Evolutionary conservation across 1,140 invertebrate species (phyloP).

Genomic region (Meloidogyne chitwoodi): DNA sequence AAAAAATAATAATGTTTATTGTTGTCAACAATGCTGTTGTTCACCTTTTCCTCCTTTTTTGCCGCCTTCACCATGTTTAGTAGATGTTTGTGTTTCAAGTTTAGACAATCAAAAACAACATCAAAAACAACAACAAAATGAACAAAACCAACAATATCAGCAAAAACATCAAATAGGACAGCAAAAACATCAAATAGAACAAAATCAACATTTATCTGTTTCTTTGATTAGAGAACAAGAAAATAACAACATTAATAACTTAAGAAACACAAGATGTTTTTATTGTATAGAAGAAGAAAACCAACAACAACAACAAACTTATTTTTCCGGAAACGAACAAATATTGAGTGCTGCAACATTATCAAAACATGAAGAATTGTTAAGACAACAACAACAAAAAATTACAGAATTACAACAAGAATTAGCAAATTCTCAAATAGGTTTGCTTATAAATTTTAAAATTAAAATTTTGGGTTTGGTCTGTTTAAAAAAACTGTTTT

Average conservation of each 20-base stretch:
- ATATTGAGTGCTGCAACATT: conserved; percentile 39
- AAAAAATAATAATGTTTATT: neutral
- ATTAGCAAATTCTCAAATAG: conserved; percentile 63
- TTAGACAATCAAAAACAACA: neutral
- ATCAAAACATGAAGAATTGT: conserved; percentile 49
- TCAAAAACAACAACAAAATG: neutral
- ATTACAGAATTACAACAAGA: conserved; percentile 82
- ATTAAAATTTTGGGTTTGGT: too few relatives aligned
- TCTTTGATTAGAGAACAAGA: neutral
- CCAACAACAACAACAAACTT: neutral
- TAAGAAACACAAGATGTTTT: neutral
- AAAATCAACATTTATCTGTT: neutral
- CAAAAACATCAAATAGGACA: neutral
- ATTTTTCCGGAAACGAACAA: neutral
- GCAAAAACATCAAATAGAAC: neutral
- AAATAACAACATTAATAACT: neutral
- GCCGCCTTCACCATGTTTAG: too few relatives aligned
- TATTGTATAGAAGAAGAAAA: neutral
- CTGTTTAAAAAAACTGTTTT: too few relatives aligned
- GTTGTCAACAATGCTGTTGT: neutral
- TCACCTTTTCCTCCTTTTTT: neutral
- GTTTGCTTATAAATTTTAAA: too few relatives aligned
- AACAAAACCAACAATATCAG: neutral
- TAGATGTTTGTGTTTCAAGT: neutral
- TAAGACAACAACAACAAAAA: conserved; percentile 77